A percentile compares a stretch with the other conserved stretches of the same genome.
Evolutionary conservation across 2,113 vertebrate species (phyloP).

Genomic region (Pteruthius melanotis): DNA sequence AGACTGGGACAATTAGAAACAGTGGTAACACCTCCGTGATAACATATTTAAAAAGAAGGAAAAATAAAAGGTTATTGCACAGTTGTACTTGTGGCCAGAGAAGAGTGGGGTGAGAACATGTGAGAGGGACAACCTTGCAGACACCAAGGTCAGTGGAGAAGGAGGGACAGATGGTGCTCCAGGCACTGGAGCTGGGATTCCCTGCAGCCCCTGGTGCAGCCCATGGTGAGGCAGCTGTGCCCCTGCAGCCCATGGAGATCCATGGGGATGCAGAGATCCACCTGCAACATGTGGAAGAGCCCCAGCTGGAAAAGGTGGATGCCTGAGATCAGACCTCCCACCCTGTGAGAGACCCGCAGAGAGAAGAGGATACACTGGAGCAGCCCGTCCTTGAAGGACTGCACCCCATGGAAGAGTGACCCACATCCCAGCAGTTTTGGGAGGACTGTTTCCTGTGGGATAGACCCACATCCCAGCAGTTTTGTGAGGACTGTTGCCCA

Average conservation of each 20-base stretch:
- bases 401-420: not conserved
- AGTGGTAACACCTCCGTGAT: not conserved
- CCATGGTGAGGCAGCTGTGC: not conserved
- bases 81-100: not conserved
- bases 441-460: fast-evolving
- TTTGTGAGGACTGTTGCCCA: fast-evolving
- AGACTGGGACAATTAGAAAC: not conserved
- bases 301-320: not conserved
- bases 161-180: fast-evolving
- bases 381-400: not conserved
- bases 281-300: fast-evolving
- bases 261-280: too few relatives aligned
- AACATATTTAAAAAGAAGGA: not conserved
- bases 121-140: not conserved
- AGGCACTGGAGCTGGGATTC: not conserved
- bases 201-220: fast-evolving
- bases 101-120: not conserved
- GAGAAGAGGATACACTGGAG: not conserved
- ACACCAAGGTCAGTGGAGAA: not conserved
- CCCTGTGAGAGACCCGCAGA: fast-evolving
- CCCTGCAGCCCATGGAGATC: too few relatives aligned
- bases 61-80: not conserved
- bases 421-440: not conserved
- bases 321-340: not conserved
- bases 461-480: not conserved